Evolutionary conservation across 2,888 invertebrate species (phyloP), one percentile per base, ranked within the genome.

Genomic region (Caenorhabditis zanzibari): DNA sequence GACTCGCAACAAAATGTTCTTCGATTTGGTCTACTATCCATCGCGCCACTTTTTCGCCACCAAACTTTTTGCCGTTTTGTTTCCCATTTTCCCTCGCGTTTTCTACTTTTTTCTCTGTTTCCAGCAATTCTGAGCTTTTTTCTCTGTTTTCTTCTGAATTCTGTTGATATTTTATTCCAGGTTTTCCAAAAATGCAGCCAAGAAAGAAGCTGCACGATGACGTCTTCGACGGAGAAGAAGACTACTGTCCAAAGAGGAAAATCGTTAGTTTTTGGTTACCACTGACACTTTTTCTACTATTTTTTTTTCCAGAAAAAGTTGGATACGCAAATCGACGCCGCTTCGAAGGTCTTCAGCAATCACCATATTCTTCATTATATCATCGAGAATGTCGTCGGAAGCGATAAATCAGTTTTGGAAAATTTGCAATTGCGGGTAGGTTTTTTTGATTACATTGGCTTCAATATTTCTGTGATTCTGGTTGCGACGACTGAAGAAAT

Each of bases 201-300:
- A 69, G 77, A 63, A 77, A 69, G 68, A 77, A 77, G 71, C 56
- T 77, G 77, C 77, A 71, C 63, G 77, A 77, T 9, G 77, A 47
- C 22, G 52, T 71, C 35, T 61, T 71, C 63, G 77, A 77, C 35
- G 76, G 24, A 47, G 76, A 76, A 28, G 77, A 77, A 44, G 77
- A 77, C 22, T 47, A 56, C 22, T 71, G 69, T 38, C 77, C 77
- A 12, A 61, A 61, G 22, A 69, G 77, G 7, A 77, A 77, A 63
- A 77, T 77, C n/a, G 77, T 77, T 10, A 49, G 63, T 44, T 54
- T 66, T 61, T 2, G 22, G 4, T 9, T 16, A 28, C 19, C 19
- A 19, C 5, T 19, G 4, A 9, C 24, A 16, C 5, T 24, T 52
- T 38, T 63, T 0, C 12, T 16, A 7, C 28, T 56, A 28, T 41